phyloP scores from a whole-genome alignment of 1,140 invertebrate species.

The Heliconius hewitsoni region DNA sequence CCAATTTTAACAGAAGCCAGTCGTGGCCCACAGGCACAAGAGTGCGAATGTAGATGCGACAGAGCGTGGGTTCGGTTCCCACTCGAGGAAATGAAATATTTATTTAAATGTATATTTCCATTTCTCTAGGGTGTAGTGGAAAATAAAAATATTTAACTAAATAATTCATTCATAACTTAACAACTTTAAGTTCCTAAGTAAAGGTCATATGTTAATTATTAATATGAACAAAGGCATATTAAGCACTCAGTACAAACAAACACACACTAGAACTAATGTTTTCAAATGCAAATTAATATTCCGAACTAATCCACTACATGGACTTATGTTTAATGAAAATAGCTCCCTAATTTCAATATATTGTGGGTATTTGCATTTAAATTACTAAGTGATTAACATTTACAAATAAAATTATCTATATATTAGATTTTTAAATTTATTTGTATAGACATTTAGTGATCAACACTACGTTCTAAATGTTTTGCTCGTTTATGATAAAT shows the following conservation, averaged over 20 bases:
- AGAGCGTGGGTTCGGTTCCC: too few species aligned
- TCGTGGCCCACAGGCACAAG: too few species aligned
- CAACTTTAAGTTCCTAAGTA: background rate
- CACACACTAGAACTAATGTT: constrained; percentile 6
- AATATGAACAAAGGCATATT: constrained; percentile 3
- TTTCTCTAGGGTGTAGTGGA: too few species aligned
- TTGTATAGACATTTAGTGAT: too few species aligned
- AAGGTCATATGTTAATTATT: constrained; percentile 4
- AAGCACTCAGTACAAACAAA: background rate
- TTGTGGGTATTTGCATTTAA: background rate
- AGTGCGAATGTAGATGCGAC: too few species aligned
- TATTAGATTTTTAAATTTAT: too few species aligned
- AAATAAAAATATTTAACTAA: too few species aligned
- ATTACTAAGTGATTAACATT: background rate
- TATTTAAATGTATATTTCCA: too few species aligned
- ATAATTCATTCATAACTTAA: too few species aligned
- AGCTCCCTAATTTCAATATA: background rate
- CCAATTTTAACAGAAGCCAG: background rate
- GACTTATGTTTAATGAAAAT: constrained; percentile 11
- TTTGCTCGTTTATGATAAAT: too few species aligned
- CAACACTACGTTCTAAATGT: too few species aligned
- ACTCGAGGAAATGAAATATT: too few species aligned
- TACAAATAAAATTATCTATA: background rate
- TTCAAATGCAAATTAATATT: constrained; percentile 12
- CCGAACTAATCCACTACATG: background rate